Base-by-base conservation (phyloP, 2,113 vertebrate genomes). In the Megaleporinus macrocephalus region DNA sequence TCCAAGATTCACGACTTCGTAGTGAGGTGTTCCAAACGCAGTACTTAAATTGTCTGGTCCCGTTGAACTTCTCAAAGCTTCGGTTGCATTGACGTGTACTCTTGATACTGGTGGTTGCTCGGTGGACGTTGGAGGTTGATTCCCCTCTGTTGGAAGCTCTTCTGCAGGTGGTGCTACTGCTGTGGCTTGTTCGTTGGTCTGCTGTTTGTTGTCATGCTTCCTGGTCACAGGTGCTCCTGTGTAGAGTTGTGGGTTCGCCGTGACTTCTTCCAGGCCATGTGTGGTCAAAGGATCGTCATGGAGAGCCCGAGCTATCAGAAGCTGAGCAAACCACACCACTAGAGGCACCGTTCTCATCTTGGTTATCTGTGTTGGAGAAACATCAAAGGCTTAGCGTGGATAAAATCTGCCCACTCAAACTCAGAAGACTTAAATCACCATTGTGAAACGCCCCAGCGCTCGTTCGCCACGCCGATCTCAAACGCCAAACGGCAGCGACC, bases 311-410 rank as follows among this genome's bases (percentile, higher is more conserved):
- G 30, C 29, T 7, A 57, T 62, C 26, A 88, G 73, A 73, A 87
- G 73, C 62, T 86, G 84, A 71, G 71, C 53, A 22, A 89, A 29
- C 30, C 73, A 86, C 44, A 89, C 16, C 13, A 78, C 68, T 18
- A 87, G 53, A 29, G 62, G 70, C 22, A 82, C 13, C 24, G 55
- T 4, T 3, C 29, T 61, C 26, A 26, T 77, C 76, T 80, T 83
- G 85, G 84, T 88, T 66, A 68, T 86, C 76, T 70, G 73, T 78
- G 61, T 62, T 73, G 59, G 26, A 75, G 74, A 72, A 14, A 78
- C 55, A 55, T 22, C 5, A 27, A 68, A 9, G 13, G 10, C 41
- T 36, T 36, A 65, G 12, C 1, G 15, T 36, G 16, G 12, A 22
- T 22, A 36, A 68, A 41, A 65, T 26, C 27, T 26, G 26, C 3